Conservation (phyloP, 2,113 vertebrate genomes). For the Proteles cristata region DNA sequence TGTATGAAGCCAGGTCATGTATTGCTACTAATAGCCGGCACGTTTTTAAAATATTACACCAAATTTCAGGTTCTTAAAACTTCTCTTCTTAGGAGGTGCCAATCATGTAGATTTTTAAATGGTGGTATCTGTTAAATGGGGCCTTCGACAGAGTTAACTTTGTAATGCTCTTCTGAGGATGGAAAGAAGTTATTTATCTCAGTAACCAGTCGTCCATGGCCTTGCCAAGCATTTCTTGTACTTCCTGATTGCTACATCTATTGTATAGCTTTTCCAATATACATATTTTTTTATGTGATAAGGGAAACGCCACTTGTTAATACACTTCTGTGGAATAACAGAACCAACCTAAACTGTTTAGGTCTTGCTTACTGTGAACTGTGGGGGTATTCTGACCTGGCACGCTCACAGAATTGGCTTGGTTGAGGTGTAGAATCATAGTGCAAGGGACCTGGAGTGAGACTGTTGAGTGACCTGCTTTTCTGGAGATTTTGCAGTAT, state of each 20-base stretch:
- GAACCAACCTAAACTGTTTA: neutral
- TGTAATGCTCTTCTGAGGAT: neutral
- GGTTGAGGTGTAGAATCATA: neutral
- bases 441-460: neutral
- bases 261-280: neutral
- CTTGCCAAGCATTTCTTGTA: conserved; percentile 53
- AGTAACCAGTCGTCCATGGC: neutral
- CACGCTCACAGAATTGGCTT: neutral
- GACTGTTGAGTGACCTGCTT: neutral
- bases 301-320: conserved; percentile 23
- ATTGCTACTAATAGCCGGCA: neutral
- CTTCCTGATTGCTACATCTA: conserved; percentile 44
- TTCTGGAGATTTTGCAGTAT: neutral
- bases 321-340: conserved; percentile 1
- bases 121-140: neutral
- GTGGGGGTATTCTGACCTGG: neutral
- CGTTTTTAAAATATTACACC: neutral
- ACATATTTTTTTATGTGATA: neutral
- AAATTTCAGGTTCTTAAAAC: conserved; percentile 50
- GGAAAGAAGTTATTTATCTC: neutral
- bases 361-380: conserved; percentile 32
- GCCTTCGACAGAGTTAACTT: conserved; percentile 23
- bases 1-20: neutral
- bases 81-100: conserved; percentile 15
- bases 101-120: conserved; percentile 30